phyloP scores from a whole-genome alignment of 2,113 vertebrate genomes.

The Dicerorhinus sumatrensis region DNA sequence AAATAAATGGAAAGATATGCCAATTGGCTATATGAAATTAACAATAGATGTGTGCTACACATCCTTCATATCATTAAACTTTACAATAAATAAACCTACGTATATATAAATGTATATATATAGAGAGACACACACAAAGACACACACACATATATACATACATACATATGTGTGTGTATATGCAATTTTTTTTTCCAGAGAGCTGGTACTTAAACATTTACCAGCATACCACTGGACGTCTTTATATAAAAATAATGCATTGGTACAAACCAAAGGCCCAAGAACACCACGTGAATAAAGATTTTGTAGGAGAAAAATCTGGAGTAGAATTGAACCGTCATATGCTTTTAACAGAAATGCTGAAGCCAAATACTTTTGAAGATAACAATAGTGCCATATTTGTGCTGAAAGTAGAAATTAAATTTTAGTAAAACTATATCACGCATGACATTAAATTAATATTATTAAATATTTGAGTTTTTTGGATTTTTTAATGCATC shows the following conservation, averaged over 20 bases:
- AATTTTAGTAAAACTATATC: not conserved
- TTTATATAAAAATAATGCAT: not conserved
- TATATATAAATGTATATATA: not conserved
- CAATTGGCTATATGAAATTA: not conserved
- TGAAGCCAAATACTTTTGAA: not conserved
- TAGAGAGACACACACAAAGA: no score
- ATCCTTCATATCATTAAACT: not conserved
- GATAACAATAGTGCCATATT: not conserved
- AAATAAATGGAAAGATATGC: not conserved
- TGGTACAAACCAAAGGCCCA: not conserved
- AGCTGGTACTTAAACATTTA: conserved; percentile 17
- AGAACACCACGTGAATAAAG: not conserved
- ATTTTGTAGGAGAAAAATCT: conserved; percentile 8
- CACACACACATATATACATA: not conserved
- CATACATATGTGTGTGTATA: not conserved
- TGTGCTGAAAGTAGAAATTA: not conserved
- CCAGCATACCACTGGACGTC: not conserved
- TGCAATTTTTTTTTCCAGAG: not conserved
- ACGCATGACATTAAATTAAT: not conserved
- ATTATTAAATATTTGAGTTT: not conserved
- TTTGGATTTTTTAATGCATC: not conserved
- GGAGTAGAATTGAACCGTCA: not conserved
- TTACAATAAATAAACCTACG: not conserved
- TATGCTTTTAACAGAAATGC: conserved; percentile 10
- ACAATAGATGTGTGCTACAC: not conserved